Percentiles rank a stretch among this genome's conserved stretches.
phyloP scores from a whole-genome alignment of 2,797 vertebrate species.

The Borostomias antarcticus region DNA sequence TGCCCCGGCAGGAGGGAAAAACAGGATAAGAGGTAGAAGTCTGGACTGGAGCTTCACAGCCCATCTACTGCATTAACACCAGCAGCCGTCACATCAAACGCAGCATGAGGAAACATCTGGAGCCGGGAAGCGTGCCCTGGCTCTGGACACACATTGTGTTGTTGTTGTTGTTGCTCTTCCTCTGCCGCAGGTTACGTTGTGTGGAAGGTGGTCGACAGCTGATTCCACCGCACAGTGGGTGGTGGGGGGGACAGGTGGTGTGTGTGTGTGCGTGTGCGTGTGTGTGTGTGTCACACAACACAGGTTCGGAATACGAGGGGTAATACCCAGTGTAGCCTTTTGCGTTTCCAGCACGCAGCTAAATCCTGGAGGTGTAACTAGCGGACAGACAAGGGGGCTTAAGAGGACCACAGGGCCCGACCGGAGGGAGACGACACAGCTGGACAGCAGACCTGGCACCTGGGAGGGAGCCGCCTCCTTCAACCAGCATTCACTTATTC shows the following conservation, averaged over 20 bases:
- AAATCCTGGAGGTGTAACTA: too few species aligned
- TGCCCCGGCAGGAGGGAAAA: background rate
- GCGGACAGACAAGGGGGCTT: background rate
- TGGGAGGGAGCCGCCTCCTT: background rate
- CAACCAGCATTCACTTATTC: conserved; percentile 1
- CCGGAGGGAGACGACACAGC: conserved; percentile 1
- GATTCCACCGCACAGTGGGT: conserved; percentile 20
- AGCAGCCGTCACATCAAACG: conserved; percentile 32
- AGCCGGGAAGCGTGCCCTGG: conserved; percentile 33
- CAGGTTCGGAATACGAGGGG: background rate
- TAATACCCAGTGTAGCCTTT: background rate
- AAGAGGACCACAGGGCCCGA: background rate
- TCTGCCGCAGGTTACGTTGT: conserved; percentile 3
- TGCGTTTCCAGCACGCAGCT: too few species aligned
- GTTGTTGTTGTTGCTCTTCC: conserved; percentile 33
- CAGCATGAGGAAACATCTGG: conserved; percentile 44
- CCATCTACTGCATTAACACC: conserved; percentile 42
- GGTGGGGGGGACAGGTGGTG: too few species aligned
- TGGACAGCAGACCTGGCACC: conserved; percentile 1
- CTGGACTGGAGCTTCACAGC: conserved; percentile 3
- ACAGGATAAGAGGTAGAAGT: background rate
- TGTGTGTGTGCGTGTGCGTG: conserved; percentile 5
- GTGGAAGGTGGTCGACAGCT: conserved; percentile 28
- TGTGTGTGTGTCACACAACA: background rate
- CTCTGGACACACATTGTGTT: conserved; percentile 34